phyloP scores from a whole-genome alignment of 2,113 vertebrate genomes.

The Acrocephalus kingi region DNA sequence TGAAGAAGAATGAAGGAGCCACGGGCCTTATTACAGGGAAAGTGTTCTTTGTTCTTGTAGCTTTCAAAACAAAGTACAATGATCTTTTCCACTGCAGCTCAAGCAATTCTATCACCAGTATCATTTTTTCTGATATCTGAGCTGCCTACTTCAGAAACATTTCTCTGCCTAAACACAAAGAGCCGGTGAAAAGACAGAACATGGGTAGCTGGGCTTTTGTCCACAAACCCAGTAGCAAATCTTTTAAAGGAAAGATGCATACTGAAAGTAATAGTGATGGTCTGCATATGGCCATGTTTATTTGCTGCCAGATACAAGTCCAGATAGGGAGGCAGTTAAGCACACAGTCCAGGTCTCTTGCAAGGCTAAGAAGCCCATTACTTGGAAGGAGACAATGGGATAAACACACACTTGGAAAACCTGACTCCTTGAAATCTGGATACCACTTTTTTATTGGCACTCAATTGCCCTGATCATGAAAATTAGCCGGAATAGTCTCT shows the following conservation, averaged over 20 bases:
- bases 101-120: constrained; percentile 25
- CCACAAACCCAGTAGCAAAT: neutral
- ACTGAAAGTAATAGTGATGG: neutral
- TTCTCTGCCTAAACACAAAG: constrained; percentile 1
- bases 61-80: constrained; percentile 46
- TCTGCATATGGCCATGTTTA: neutral
- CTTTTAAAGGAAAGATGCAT: neutral
- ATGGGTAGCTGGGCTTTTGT: neutral
- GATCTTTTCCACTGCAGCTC: constrained; percentile 36
- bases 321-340: neutral
- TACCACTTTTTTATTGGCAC: neutral
- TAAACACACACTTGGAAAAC: neutral
- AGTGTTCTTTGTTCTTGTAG: constrained; percentile 15
- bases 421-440: neutral
- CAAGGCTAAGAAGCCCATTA: neutral
- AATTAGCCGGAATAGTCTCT: neutral
- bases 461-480: neutral
- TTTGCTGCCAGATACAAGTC: neutral
- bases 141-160: neutral
- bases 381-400: neutral
- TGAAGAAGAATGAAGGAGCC: constrained; percentile 10
- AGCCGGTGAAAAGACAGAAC: neutral
- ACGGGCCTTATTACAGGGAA: constrained; percentile 44
- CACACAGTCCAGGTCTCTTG: neutral
- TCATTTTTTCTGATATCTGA: constrained; percentile 36